phyloP scores from a whole-genome alignment of 2,113 vertebrate genomes.

The Chinchilla lanigera region DNA sequence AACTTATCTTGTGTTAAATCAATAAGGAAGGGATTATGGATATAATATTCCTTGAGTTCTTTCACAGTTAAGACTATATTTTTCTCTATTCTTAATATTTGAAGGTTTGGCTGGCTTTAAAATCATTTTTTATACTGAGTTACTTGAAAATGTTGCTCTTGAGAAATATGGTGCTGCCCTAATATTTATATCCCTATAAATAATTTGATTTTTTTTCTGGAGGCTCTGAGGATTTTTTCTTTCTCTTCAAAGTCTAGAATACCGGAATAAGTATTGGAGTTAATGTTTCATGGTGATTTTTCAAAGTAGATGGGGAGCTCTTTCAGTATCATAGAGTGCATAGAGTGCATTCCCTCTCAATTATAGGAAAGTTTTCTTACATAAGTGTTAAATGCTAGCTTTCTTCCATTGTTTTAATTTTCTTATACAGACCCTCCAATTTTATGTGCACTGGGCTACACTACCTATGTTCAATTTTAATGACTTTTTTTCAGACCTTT shows the following conservation, averaged over 20 bases:
- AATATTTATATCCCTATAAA: conserved; percentile 22
- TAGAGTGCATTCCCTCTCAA: background rate
- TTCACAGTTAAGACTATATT: background rate
- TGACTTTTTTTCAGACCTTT: background rate
- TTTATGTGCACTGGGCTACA: background rate
- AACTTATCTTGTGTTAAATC: background rate
- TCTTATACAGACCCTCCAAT: background rate
- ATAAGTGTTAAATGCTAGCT: background rate
- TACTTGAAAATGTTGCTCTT: conserved; percentile 17
- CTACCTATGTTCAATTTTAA: background rate
- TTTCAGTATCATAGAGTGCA: background rate
- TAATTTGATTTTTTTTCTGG: background rate
- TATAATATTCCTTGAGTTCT: background rate
- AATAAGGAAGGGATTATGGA: background rate
- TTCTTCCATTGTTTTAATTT: background rate
- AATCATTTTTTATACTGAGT: background rate
- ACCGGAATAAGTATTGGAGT: background rate
- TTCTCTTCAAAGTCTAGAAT: background rate
- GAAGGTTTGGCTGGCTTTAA: background rate
- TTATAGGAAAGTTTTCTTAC: background rate
- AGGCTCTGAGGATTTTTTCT: background rate
- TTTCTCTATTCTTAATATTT: background rate
- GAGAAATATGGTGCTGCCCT: background rate
- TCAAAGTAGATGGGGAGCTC: background rate
- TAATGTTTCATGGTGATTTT: background rate